A percentile compares a stretch with the other conserved stretches of the same genome.
Conservation (phyloP, 2,888 invertebrate species). For the Lissocephala sabroskyi region DNA sequence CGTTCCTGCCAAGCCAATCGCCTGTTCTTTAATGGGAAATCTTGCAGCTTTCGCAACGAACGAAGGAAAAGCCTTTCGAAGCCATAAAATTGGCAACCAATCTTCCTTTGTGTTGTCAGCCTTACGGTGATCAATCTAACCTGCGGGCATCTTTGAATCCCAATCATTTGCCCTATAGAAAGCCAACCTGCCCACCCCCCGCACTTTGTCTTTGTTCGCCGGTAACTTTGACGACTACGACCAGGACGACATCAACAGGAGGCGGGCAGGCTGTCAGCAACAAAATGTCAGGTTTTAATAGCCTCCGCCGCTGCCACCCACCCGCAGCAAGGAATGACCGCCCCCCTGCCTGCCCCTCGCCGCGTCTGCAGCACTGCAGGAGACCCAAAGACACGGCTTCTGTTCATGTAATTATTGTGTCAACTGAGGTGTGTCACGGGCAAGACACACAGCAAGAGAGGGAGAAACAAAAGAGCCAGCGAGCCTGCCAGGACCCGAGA, state of each 20-base stretch:
- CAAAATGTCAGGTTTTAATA: constrained; percentile 32
- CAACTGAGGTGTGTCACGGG: constrained; percentile 43
- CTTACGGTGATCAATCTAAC: too few relatives aligned
- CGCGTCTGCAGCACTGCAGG: constrained; percentile 17
- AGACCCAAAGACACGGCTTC: neutral
- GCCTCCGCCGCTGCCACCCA: neutral
- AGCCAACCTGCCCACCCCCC: too few relatives aligned
- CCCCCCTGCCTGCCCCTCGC: neutral
- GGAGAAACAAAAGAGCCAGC: constrained; percentile 27
- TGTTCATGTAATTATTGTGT: constrained; percentile 56
- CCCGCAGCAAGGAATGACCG: neutral
- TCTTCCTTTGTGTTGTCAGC: too few relatives aligned
- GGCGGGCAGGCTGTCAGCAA: constrained; percentile 33
- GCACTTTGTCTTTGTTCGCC: too few relatives aligned
- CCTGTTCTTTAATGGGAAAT: too few relatives aligned
- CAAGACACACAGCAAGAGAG: constrained; percentile 6
- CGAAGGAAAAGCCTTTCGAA: too few relatives aligned
- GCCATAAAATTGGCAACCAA: too few relatives aligned
- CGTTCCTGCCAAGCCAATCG: too few relatives aligned
- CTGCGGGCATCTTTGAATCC: too few relatives aligned
- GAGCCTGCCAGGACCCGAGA: constrained; percentile 26
- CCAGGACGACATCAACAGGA: constrained; percentile 14
- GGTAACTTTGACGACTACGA: too few relatives aligned
- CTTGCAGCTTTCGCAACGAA: too few relatives aligned
- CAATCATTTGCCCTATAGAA: too few relatives aligned